Percentiles rank a stretch among this genome's conserved stretches.
Evolutionary conservation across 1,140 invertebrate species (phyloP).

Genomic region (Rhagoletis zephyria): DNA sequence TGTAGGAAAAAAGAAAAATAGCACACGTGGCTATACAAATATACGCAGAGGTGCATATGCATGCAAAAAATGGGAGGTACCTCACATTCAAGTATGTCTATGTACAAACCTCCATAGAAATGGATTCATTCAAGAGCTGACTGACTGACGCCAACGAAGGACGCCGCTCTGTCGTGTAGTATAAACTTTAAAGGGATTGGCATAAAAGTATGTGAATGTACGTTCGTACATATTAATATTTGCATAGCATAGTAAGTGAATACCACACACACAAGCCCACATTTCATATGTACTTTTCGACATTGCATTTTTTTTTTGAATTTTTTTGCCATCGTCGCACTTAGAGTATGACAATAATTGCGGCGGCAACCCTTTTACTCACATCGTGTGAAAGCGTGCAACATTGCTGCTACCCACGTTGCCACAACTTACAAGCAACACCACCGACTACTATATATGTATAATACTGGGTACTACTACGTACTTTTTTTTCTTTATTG

Average conservation of each 20-base stretch:
- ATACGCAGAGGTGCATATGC: not conserved
- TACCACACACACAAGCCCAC: not conserved
- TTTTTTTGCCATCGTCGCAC: not conserved
- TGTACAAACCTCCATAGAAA: not conserved
- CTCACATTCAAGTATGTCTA: not conserved
- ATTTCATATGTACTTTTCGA: not conserved
- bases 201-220: too few relatives aligned
- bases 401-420: not conserved
- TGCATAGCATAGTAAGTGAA: too few relatives aligned
- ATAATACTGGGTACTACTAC: too few relatives aligned
- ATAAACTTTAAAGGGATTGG: too few relatives aligned
- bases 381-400: not conserved
- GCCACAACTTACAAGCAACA: not conserved
- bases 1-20: not conserved
- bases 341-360: slow-evolving; percentile 50
- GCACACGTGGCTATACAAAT: not conserved
- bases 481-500: not conserved
- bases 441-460: not conserved
- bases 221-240: too few relatives aligned
- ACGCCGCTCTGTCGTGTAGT: not conserved
- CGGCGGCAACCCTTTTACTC: not conserved
- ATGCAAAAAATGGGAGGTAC: not conserved
- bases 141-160: slow-evolving; percentile 15
- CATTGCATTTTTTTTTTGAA: not conserved
- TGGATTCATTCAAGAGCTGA: not conserved